Evolutionary conservation across 2,888 invertebrate species (phyloP).

Genomic region (Carabus problematicus): DNA sequence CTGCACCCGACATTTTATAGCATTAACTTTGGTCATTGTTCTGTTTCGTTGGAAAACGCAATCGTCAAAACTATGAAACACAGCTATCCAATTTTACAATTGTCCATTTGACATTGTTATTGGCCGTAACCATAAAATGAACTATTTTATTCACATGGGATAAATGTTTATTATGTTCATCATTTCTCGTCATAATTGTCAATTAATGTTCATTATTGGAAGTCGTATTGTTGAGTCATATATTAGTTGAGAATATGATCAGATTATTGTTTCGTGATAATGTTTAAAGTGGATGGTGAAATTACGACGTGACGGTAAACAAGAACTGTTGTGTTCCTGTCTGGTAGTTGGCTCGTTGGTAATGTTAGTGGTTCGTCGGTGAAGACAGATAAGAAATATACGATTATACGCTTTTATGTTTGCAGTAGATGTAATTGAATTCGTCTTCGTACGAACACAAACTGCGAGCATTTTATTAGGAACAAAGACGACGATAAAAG

Average conservation of each 20-base stretch:
- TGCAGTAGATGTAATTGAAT: slow-evolving; percentile 28
- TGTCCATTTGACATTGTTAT: background rate
- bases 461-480: slow-evolving; percentile 14
- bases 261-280: no score
- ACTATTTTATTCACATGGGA: background rate
- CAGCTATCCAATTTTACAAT: background rate
- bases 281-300: no score
- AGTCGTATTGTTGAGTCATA: no score
- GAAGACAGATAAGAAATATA: slow-evolving; percentile 14
- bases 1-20: background rate
- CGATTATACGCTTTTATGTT: slow-evolving; percentile 20
- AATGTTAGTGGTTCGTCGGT: no score
- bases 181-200: background rate
- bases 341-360: no score
- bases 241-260: no score
- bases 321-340: no score
- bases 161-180: background rate
- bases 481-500: slow-evolving; percentile 23
- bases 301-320: no score
- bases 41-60: background rate
- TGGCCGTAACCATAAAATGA: no score
- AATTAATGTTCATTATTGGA: no score
- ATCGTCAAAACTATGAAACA: background rate
- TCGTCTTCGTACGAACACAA: slow-evolving; percentile 2
- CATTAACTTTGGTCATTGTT: background rate